phyloP scores from a whole-genome alignment of 2,797 vertebrate genomes.

The Pampus argenteus region DNA sequence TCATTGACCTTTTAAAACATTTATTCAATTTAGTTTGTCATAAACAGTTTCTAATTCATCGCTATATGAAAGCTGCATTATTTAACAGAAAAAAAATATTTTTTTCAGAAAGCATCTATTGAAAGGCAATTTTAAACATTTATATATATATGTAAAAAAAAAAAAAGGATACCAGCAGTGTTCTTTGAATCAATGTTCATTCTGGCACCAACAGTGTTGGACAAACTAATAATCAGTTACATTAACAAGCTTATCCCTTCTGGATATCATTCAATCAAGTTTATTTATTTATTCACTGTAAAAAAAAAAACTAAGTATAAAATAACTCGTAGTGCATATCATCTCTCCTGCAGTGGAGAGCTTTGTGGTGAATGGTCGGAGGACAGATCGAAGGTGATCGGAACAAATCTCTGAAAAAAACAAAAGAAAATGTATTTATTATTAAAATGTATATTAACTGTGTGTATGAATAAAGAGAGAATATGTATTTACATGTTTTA shows the following conservation, averaged over 20 bases:
- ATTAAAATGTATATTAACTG: background rate
- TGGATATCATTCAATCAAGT: too few relatives aligned
- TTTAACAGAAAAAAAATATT: constrained; percentile 4
- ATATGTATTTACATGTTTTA: background rate
- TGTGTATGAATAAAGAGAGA: background rate
- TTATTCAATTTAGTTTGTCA: constrained; percentile 12
- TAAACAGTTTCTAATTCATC: constrained; percentile 8
- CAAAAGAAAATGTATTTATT: constrained; percentile 25
- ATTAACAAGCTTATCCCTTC: constrained; percentile 4
- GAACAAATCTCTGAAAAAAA: constrained; percentile 82
- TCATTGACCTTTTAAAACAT: constrained; percentile 10
- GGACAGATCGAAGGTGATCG: constrained; percentile 58
- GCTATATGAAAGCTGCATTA: constrained; percentile 10
- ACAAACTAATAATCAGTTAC: constrained; percentile 22
- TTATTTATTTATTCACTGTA: too few relatives aligned
- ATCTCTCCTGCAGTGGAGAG: constrained; percentile 46
- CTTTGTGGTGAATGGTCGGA: constrained; percentile 19
- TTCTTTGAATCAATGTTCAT: constrained; percentile 18
- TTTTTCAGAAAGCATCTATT: constrained; percentile 13
- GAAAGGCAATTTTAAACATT: background rate
- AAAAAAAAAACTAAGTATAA: too few relatives aligned
- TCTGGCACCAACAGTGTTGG: constrained; percentile 36
- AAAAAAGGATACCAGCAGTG: background rate
- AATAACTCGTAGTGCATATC: constrained; percentile 47
- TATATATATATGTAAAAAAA: too few relatives aligned